phyloP scores from a whole-genome alignment of 2,888 invertebrate genomes.

The Ischnus inquisitorius region DNA sequence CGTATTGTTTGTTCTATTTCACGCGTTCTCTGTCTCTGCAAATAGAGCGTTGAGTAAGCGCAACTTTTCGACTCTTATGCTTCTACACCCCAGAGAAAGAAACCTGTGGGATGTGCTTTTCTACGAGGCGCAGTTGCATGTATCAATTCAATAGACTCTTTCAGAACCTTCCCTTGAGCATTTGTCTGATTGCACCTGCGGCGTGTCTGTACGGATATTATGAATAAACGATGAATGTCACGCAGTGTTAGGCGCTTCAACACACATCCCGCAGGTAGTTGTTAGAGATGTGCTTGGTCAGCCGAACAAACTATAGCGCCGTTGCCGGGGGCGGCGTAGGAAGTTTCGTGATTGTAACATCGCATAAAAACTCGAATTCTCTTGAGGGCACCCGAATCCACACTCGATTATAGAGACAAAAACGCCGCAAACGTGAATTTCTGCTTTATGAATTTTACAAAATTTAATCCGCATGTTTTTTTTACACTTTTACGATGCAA shows the following conservation, averaged over 20 bases:
- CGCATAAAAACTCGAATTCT: background rate
- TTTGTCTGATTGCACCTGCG: constrained; percentile 2
- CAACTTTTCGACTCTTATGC: background rate
- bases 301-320: background rate
- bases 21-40: background rate
- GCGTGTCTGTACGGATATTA: constrained; percentile 2
- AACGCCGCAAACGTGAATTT: background rate
- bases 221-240: constrained; percentile 31
- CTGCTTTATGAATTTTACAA: background rate
- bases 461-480: background rate
- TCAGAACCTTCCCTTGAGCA: background rate
- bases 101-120: constrained; percentile 4
- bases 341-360: background rate
- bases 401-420: background rate
- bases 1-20: background rate
- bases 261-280: background rate
- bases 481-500: background rate
- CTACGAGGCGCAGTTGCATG: constrained; percentile 6
- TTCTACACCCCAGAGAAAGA: background rate
- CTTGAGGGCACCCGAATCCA: background rate
- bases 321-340: background rate
- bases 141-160: background rate
- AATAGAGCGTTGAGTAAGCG: background rate
- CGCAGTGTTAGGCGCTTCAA: constrained; percentile 8
- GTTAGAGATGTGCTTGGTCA: constrained; percentile 20